Conservation (phyloP, 2,797 vertebrate species). For the Enteromius viviparus region DNA sequence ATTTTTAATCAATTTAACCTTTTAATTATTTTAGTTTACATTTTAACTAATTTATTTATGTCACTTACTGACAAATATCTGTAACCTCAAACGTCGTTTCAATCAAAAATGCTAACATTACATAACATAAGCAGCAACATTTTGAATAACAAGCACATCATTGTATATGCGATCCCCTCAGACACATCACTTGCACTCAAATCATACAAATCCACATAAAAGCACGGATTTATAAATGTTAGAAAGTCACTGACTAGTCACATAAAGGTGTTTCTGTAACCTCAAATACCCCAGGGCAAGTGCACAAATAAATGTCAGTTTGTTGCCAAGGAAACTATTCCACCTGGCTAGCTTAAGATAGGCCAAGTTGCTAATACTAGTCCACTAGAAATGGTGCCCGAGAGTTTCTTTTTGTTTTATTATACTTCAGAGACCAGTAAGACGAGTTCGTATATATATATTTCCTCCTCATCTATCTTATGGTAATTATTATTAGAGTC, state of each 20-base stretch:
- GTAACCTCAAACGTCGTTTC: background rate
- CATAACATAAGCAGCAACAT: background rate
- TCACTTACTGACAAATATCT: background rate
- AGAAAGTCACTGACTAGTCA: conserved; percentile 5
- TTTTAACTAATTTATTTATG: background rate
- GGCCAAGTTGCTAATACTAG: background rate
- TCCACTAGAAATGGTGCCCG: background rate
- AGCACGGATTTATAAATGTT: background rate
- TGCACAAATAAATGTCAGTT: conserved; percentile 47
- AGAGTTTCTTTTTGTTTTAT: conserved; percentile 10
- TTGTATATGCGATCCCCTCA: background rate
- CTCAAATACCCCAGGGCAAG: conserved; percentile 46
- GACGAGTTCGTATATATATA: conserved; percentile 7
- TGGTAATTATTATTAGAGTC: conserved; percentile 7
- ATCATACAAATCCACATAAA: background rate
- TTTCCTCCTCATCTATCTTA: background rate
- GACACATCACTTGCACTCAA: background rate
- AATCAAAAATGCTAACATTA: background rate
- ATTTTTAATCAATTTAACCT: background rate
- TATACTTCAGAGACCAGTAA: conserved; percentile 13
- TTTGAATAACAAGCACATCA: background rate
- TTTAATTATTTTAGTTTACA: background rate
- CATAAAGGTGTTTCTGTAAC: conserved; percentile 35
- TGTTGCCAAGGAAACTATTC: conserved; percentile 50
- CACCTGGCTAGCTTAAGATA: conserved; percentile 5